Conservation (phyloP, 2,888 invertebrate species). For the Rhagophthalmus giganteus region DNA sequence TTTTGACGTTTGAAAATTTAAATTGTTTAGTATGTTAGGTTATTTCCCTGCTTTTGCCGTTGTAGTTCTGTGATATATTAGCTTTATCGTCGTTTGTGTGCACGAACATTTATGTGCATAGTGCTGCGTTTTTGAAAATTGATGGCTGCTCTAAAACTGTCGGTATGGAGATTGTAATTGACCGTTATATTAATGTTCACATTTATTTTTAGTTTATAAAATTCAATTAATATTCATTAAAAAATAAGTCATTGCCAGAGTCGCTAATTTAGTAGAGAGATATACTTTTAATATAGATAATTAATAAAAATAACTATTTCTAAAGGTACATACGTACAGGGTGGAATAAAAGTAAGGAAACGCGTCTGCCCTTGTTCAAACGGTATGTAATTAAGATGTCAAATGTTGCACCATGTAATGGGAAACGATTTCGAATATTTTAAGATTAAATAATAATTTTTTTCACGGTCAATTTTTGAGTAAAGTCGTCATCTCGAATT, state of each 20-base stretch:
- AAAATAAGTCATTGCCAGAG: too few species aligned
- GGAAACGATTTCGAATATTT: too few species aligned
- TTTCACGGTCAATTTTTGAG: too few species aligned
- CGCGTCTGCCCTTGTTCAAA: too few species aligned
- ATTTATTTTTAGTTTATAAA: conserved; percentile 17
- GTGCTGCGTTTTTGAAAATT: conserved; percentile 27
- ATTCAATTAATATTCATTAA: too few species aligned
- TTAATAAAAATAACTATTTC: too few species aligned
- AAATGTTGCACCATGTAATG: too few species aligned
- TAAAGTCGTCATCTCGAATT: too few species aligned
- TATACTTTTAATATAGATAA: neutral
- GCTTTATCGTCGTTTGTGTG: conserved; percentile 25
- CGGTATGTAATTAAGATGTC: too few species aligned
- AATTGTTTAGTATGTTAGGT: conserved; percentile 20
- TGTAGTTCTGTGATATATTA: conserved; percentile 28
- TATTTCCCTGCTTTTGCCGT: conserved; percentile 20
- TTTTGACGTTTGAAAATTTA: conserved; percentile 24
- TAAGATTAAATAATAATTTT: too few species aligned
- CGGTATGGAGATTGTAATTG: conserved; percentile 23
- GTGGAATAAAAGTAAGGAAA: too few species aligned
- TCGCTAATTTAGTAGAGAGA: neutral
- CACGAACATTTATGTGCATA: conserved; percentile 28
- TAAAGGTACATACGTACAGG: too few species aligned
- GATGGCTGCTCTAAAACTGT: conserved; percentile 27
- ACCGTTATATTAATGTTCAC: conserved; percentile 20